Evolutionary conservation across 2,797 vertebrate genomes (phyloP).

Genomic region (Danio kyathit): DNA sequence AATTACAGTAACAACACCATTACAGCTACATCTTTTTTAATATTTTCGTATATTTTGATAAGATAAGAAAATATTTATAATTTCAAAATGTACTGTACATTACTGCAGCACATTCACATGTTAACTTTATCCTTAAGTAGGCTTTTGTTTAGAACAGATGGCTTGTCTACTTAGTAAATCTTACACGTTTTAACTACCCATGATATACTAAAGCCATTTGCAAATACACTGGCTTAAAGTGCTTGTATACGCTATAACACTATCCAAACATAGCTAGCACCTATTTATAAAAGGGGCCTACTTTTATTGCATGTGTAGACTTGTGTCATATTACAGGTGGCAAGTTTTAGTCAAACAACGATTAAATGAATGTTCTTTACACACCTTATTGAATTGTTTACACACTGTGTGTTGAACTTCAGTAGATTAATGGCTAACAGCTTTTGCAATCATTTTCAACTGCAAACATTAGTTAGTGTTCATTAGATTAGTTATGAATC

Average conservation of each 20-base stretch:
- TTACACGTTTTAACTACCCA: slow-evolving; percentile 3
- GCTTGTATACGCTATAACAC: background rate
- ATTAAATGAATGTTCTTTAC: slow-evolving; percentile 18
- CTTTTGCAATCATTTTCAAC: background rate
- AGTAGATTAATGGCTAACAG: background rate
- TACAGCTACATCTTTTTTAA: no score
- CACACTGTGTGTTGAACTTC: background rate
- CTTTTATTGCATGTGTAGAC: background rate
- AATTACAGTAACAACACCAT: no score
- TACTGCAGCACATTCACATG: no score
- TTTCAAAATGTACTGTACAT: no score
- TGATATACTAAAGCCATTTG: background rate
- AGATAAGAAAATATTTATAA: no score
- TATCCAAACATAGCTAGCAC: background rate
- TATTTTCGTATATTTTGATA: no score
- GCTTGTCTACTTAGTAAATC: no score
- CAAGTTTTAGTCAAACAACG: slow-evolving; percentile 38
- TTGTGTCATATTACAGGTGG: background rate
- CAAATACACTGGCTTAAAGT: background rate
- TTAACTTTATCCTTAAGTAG: no score
- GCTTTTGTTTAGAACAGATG: no score
- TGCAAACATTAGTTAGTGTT: slow-evolving; percentile 9
- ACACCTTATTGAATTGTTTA: no score
- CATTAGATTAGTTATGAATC: background rate
- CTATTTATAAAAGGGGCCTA: slow-evolving; percentile 28